Base-by-base conservation (phyloP, 2,113 vertebrate species). In the Epinephelus moara region DNA sequence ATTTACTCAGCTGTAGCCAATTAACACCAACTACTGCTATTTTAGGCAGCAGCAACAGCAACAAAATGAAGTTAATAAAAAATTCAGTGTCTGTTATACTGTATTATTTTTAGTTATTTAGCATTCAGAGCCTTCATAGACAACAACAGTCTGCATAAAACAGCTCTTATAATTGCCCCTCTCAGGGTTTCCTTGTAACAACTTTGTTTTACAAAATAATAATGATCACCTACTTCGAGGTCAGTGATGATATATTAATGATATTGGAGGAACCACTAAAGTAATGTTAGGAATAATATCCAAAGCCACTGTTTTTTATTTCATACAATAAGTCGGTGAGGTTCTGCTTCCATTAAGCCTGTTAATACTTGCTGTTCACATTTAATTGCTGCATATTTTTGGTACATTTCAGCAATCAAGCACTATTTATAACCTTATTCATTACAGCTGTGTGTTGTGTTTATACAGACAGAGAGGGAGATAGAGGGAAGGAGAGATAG, bases 361-460 rank as follows among this genome's bases (percentile, higher is more conserved):
- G 3, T 62, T 40, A 42, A 55, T 15, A 70, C 66, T 60, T 19
- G 45, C 53, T 30, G 64, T 60, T 70, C 59, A 71, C 57, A 78
- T 80, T 33, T 64, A 42, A 21, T 66, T n/a, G 60, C 63, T 70
- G 66, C 73, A 63, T 63, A 3, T 82, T 70, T 72, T 73, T 63
- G 23, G 27, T 73, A 52, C 49, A 75, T 80, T 78, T 82, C 56
- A 57, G 78, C 72, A 84, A 85, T 87, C 80, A 85, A 76, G 64
- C 40, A 40, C 76, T 71, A 68, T 91, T 90, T 85, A 75, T 85
- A 90, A 83, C 78, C 81, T 73, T 72, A 89, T 90, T 84, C 77
- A 88, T 89, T 92, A 90, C 92, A 90, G 81, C 77, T 63, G 82
- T 75, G 68, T 89, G 81, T 80, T 92, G 87, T 91, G 87, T 92